Conservation (phyloP, 2,888 invertebrate genomes). For the Sphaerophoria rueppellii region DNA sequence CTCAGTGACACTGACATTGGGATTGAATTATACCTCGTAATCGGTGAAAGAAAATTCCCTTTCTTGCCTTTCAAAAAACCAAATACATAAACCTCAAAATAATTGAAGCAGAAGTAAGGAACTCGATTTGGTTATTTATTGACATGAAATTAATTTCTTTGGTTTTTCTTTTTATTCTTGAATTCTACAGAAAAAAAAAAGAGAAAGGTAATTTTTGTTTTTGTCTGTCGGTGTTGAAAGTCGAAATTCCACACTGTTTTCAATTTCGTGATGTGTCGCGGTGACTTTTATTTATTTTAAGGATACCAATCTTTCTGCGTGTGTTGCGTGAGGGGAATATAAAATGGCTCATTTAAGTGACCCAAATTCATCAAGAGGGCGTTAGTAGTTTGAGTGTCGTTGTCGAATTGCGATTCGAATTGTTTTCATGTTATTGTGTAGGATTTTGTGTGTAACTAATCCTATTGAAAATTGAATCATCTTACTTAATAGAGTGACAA, state of each 20-base stretch:
- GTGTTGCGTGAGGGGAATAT: conserved; percentile 40
- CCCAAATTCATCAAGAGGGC: conserved; percentile 47
- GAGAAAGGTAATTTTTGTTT: conserved; percentile 55
- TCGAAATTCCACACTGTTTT: conserved; percentile 43
- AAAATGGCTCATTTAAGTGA: conserved; percentile 45
- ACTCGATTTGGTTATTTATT: conserved; percentile 67
- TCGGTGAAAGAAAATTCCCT: neutral
- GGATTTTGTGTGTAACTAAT: neutral
- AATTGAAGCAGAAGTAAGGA: conserved; percentile 14
- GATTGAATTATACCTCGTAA: conserved; percentile 36
- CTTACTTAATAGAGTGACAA: too few relatives aligned
- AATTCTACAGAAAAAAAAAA: conserved; percentile 49
- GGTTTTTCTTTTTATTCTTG: conserved; percentile 40
- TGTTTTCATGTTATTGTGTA: neutral
- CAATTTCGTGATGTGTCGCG: conserved; percentile 13
- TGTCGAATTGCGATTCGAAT: neutral
- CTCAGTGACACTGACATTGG: conserved; percentile 68
- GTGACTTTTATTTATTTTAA: conserved; percentile 27
- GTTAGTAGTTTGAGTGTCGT: conserved; percentile 22
- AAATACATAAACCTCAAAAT: conserved; percentile 4
- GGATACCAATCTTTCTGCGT: conserved; percentile 55
- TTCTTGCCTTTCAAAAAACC: neutral
- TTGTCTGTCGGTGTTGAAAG: conserved; percentile 25
- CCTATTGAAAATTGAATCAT: too few relatives aligned
- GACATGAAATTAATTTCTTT: conserved; percentile 58